Conservation (phyloP, 2,888 invertebrate genomes). For the Agonopterix arenella region DNA sequence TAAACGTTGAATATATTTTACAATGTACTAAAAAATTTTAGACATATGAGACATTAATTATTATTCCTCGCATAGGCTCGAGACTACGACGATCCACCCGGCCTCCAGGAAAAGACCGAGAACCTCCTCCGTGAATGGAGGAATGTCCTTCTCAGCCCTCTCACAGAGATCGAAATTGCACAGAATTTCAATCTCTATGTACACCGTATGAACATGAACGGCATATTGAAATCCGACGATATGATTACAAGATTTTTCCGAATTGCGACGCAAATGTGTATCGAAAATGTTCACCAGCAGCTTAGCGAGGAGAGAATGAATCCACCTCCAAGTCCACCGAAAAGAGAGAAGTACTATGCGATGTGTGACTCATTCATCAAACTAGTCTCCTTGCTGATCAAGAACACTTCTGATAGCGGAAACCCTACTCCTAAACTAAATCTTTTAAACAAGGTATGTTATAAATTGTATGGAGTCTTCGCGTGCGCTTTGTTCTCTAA, state of each 20-base stretch:
- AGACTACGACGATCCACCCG: constrained; percentile 95
- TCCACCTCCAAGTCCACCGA: constrained; percentile 77
- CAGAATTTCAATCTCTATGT: constrained; percentile 97
- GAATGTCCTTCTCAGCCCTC: constrained; percentile 88
- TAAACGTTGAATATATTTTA: neutral
- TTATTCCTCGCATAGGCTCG: constrained; percentile 55
- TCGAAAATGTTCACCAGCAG: constrained; percentile 93
- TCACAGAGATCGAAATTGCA: constrained; percentile 87
- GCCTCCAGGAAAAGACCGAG: constrained; percentile 96
- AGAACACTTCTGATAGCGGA: constrained; percentile 92
- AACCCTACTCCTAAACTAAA: constrained; percentile 98
- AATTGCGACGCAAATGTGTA: constrained; percentile 96
- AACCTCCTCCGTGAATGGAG: constrained; percentile 97
- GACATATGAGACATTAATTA: neutral
- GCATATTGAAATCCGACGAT: constrained; percentile 98
- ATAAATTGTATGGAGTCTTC: neutral
- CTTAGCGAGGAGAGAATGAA: constrained; percentile 83
- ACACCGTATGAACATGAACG: constrained; percentile 93
- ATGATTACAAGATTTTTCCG: constrained; percentile 98
- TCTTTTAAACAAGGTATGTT: constrained; percentile 90
- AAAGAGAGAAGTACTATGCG: constrained; percentile 94
- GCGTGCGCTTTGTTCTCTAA: neutral
- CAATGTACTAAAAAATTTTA: neutral
- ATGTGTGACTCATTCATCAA: constrained; percentile 97
- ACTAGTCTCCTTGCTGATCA: constrained; percentile 95